These are phyloP conservation scores for Dryobota labecula DNA, from an alignment of 2,888 invertebrate species.

Conservation along the genomic window DNA sequence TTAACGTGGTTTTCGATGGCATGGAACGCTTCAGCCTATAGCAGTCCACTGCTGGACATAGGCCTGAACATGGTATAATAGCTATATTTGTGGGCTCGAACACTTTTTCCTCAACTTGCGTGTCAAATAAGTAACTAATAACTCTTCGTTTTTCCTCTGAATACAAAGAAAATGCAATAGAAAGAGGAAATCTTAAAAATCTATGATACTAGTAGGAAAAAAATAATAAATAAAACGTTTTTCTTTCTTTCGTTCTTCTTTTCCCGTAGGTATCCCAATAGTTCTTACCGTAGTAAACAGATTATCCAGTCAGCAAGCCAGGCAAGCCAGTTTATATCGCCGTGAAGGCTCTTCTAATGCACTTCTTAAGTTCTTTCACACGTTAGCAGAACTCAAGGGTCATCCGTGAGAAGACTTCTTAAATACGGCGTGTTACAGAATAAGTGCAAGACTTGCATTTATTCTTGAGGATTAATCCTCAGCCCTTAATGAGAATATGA, in stretches of 20 bases:
- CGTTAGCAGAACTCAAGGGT: conserved; percentile 29
- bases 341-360: conserved; percentile 35
- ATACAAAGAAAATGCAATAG: neutral
- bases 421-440: neutral
- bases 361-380: conserved; percentile 18
- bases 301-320: conserved; percentile 37
- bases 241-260: too few relatives aligned
- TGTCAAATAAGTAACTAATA: conserved; percentile 18
- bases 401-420: conserved; percentile 14
- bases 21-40: too few relatives aligned
- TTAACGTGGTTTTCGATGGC: too few relatives aligned
- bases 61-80: too few relatives aligned
- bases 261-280: neutral
- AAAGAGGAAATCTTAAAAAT: conserved; percentile 5
- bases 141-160: conserved; percentile 1
- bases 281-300: neutral
- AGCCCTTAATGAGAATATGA: neutral
- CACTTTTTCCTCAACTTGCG: conserved; percentile 19
- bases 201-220: too few relatives aligned
- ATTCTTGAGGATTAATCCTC: too few relatives aligned
- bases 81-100: neutral
- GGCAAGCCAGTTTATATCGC: neutral
- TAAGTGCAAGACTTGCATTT: neutral
- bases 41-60: too few relatives aligned
- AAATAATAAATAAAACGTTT: too few relatives aligned